These are phyloP conservation scores for Tapera naevia DNA, from an alignment of 2,797 vertebrate genomes.

Conservation along the genomic window DNA sequence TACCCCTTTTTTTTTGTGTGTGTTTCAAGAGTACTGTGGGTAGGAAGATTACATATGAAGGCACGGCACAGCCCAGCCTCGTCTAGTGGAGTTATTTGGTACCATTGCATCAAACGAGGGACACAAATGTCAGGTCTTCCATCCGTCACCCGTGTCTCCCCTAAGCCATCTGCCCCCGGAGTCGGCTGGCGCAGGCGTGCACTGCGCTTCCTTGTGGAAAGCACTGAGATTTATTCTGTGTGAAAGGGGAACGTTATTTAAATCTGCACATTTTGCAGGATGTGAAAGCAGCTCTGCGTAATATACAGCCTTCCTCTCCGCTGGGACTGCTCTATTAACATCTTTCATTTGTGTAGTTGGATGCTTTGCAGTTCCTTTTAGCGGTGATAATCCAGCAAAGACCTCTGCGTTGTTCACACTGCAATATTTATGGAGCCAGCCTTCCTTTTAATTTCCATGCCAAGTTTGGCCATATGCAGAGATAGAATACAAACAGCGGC, in stretches of 20 bases:
- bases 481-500: background rate
- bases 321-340: conserved; percentile 54
- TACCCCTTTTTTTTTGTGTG: background rate
- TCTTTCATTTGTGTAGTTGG: conserved; percentile 51
- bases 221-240: background rate
- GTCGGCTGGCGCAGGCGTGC: background rate
- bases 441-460: conserved; percentile 26
- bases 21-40: background rate
- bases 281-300: background rate
- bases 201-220: background rate
- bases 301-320: background rate
- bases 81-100: background rate
- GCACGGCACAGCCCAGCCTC: background rate
- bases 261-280: conserved; percentile 20
- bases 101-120: background rate
- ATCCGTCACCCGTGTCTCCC: background rate
- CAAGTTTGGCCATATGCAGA: conserved; percentile 13
- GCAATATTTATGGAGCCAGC: conserved; percentile 58
- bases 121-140: background rate
- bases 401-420: conserved; percentile 34
- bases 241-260: conserved; percentile 17
- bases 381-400: conserved; percentile 56
- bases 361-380: conserved; percentile 58
- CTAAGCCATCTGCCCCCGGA: background rate
- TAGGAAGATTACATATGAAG: background rate